Evolutionary conservation across 2,888 invertebrate species (phyloP), one percentile per base, ranked within the genome.

Genomic region (Ormyrus nitidulus): DNA sequence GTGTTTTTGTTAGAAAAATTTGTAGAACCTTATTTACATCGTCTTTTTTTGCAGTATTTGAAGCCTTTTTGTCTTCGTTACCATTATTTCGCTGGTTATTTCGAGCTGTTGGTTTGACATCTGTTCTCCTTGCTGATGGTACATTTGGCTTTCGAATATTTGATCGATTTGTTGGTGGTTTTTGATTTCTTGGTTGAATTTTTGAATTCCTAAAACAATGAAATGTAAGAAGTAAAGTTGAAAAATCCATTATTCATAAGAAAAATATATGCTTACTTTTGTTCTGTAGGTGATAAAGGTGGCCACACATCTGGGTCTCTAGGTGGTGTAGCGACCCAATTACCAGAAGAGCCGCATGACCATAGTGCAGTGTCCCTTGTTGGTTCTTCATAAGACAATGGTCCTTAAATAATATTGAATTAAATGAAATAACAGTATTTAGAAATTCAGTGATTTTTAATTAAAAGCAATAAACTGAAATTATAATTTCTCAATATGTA

Each of bases 271-370:
- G 2, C 13, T 73, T 88, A 93, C 94, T 94, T 95, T 92, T 95
- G 96, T 89, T 95, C 95, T 4, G 94, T 94, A 77, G 94, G 94
- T 77, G 94, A 94, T 82, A 96, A 95, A n/a, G 94, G 94, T 6
- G 97, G 96, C 98, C 98, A 98, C 3, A 97, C 95, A 90, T 95
- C 95, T 58, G 96, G 96, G 91, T 96, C 96, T 83, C 94, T 92
- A 85, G 92, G 86, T 48, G 90, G 89, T 11, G 91, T 69, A 2
- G 86, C 91, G 53, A 90, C 91, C 92, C 92, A 92, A 3, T 91
- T 89, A 86, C 93, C 92, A 80, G 93, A 92, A 83, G 93, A 90
- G 72, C 91, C 89, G 81, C 92, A 92, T 8, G 92, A 94, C 95
- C 96, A 96, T 61, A 96, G 94, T 88, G 96, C 95, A 1, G 96